Evolutionary conservation across 1,140 invertebrate species (phyloP).

Genomic region (Pogonus chalceus): DNA sequence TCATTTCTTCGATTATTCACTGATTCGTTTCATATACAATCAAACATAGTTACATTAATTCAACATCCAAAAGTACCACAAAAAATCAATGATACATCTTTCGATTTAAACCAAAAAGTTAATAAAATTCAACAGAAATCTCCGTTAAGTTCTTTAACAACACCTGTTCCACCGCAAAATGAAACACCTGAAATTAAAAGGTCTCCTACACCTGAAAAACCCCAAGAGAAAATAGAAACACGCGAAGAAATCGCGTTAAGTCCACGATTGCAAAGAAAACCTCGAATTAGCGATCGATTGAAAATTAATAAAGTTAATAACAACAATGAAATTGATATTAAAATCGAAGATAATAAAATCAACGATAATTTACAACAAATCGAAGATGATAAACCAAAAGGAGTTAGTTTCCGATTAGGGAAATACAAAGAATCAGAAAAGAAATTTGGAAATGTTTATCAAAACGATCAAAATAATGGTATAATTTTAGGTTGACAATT

Average conservation of each 20-base stretch:
- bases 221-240: not conserved
- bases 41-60: slow-evolving; percentile 74
- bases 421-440: not conserved
- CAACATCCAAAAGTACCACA: slow-evolving; percentile 52
- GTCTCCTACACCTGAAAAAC: not conserved
- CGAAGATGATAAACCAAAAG: slow-evolving; percentile 16
- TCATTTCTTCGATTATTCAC: slow-evolving; percentile 85
- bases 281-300: slow-evolving; percentile 29
- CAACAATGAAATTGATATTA: slow-evolving; percentile 10
- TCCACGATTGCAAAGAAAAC: slow-evolving; percentile 14
- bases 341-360: not conserved
- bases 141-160: not conserved
- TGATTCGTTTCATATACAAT: slow-evolving; percentile 81
- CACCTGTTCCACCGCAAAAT: not conserved
- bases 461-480: not conserved
- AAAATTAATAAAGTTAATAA: slow-evolving; percentile 30
- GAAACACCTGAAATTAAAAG: not conserved
- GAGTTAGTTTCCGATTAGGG: slow-evolving; percentile 16
- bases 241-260: slow-evolving; percentile 10
- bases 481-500: not conserved
- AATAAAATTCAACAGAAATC: slow-evolving; percentile 19
- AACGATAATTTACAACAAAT: slow-evolving; percentile 17
- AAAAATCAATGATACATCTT: slow-evolving; percentile 35
- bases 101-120: slow-evolving; percentile 26
- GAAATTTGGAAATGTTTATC: not conserved